These are phyloP conservation scores for Acropora tenuis DNA, from an alignment of 64 coral and sea anemone genomes.

Conservation along the genomic window DNA sequence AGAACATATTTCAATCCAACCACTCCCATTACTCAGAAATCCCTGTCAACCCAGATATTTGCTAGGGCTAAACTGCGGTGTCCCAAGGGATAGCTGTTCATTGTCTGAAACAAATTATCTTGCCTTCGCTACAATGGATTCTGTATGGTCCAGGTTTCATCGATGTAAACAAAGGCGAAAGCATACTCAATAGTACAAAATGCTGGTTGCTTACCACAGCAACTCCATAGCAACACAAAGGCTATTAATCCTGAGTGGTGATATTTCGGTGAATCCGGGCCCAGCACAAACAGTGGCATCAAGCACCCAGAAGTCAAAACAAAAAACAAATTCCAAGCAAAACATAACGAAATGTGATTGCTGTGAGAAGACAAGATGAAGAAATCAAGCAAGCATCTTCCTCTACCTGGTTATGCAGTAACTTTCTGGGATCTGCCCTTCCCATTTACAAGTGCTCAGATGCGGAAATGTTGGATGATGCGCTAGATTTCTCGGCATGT, in stretches of 20 bases:
- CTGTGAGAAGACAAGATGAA: slow-evolving; percentile 48
- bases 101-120: slow-evolving; percentile 20
- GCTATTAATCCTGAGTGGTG: slow-evolving; percentile 35
- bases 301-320: slow-evolving; percentile 32
- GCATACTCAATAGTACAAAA: slow-evolving; percentile 23
- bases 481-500: slow-evolving; percentile 34
- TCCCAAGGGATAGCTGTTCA: not conserved
- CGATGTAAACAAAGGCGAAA: slow-evolving; percentile 34
- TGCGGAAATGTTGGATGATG: slow-evolving; percentile 37
- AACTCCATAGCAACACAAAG: slow-evolving; percentile 44
- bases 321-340: slow-evolving; percentile 38
- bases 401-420: slow-evolving; percentile 19
- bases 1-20: too few species aligned
- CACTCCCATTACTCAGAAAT: too few species aligned
- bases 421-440: slow-evolving; percentile 57
- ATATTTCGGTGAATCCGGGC: slow-evolving; percentile 31
- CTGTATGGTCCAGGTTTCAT: slow-evolving; percentile 14
- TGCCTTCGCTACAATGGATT: slow-evolving; percentile 4
- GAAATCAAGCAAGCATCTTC: slow-evolving; percentile 34
- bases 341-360: slow-evolving; percentile 44
- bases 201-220: slow-evolving; percentile 39
- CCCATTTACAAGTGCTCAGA: slow-evolving; percentile 55
- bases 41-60: not conserved
- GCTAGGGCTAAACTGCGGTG: not conserved
- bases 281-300: slow-evolving; percentile 13